A percentile compares a stretch with the other conserved stretches of the same genome.
These are phyloP conservation scores for Caenorhabditis drosophilae DNA, from an alignment of 2,888 invertebrate species.

Conservation along the genomic window DNA sequence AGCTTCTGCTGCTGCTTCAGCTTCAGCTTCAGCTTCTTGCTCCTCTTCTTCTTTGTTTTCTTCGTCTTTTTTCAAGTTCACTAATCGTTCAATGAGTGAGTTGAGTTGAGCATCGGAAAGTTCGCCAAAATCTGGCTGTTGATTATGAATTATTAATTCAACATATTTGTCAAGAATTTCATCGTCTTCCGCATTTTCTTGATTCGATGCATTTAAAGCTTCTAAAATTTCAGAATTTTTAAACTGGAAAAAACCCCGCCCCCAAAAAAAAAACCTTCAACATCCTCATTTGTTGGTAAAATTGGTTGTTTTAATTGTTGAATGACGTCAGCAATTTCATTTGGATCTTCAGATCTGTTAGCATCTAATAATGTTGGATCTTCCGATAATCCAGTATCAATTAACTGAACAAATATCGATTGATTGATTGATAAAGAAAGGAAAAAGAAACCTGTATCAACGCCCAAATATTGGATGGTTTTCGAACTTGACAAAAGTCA, in stretches of 20 bases:
- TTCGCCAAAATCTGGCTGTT: slow-evolving; percentile 37
- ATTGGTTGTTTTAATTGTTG: slow-evolving; percentile 43
- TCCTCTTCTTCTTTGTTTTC: no score
- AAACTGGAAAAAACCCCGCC: no score
- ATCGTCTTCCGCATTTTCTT: slow-evolving; percentile 24
- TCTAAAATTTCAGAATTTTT: slow-evolving; percentile 9
- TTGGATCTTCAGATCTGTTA: neutral
- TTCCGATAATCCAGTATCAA: slow-evolving; percentile 43
- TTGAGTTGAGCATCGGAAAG: slow-evolving; percentile 43
- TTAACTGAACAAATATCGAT: slow-evolving; percentile 36
- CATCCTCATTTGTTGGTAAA: slow-evolving; percentile 22
- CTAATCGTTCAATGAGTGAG: slow-evolving; percentile 23
- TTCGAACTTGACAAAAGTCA: slow-evolving; percentile 64
- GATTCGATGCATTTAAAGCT: slow-evolving; percentile 28
- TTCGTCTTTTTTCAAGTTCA: slow-evolving; percentile 16
- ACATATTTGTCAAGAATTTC: slow-evolving; percentile 38
- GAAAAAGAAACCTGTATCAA: slow-evolving; percentile 52
- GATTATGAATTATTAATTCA: slow-evolving; percentile 37
- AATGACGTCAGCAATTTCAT: slow-evolving; percentile 35
- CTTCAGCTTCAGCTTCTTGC: no score
- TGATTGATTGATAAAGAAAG: no score
- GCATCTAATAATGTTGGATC: slow-evolving; percentile 25
- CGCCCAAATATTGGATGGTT: slow-evolving; percentile 64
- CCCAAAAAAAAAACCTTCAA: no score
- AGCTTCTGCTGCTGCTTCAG: slow-evolving; percentile 1